Base-by-base conservation (phyloP, 1,140 invertebrate species). In the Maniola jurtina region DNA sequence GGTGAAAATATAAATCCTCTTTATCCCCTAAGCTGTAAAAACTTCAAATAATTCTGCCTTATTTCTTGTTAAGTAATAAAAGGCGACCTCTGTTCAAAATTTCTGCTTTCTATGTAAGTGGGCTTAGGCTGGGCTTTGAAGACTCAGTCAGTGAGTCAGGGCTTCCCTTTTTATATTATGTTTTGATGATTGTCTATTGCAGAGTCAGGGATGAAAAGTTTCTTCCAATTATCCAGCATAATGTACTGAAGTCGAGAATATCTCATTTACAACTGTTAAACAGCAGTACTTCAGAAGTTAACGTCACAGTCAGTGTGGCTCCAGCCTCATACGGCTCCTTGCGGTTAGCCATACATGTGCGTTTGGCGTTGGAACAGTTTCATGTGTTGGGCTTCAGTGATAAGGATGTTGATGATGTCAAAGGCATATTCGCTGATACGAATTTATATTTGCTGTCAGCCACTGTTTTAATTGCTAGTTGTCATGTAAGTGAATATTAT, bases 371-470 rank as follows among this genome's bases (percentile, higher is more conserved):
- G 70, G 89, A 94, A 33, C 94, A 94, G 45, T 92, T 99, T 66
- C 89, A 93, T 14, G 75, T 86, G 38, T 90, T 97, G 35, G 98
- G 98, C 15, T 99, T 99, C 78, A 95, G 95, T 55, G 94, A 96
- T 55, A 98, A 98, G 89, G 98, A 99, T 91, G 92, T 98, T 50
- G 98, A 99, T 92, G 98, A 99, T 92, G 94, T 99, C 0, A 99
- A 99, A 91, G 95, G 96, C 56, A 96, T 99, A 77, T 99, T 99
- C 92, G 95, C 96, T 1, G 98, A 99, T 78, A 99, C 98, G 0
- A 99, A 99, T 90, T 91, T 99, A 10, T 97, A 97, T 86, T 92
- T 99, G 55, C 88, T 99, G n/a, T 95, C 95, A 72, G 92, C 96
- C 36, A 99, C 98, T n/a, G 94, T 99, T 73, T 92, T 97, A 72